Base-by-base conservation (phyloP, 2,888 invertebrate species). In the Agrochola lota region DNA sequence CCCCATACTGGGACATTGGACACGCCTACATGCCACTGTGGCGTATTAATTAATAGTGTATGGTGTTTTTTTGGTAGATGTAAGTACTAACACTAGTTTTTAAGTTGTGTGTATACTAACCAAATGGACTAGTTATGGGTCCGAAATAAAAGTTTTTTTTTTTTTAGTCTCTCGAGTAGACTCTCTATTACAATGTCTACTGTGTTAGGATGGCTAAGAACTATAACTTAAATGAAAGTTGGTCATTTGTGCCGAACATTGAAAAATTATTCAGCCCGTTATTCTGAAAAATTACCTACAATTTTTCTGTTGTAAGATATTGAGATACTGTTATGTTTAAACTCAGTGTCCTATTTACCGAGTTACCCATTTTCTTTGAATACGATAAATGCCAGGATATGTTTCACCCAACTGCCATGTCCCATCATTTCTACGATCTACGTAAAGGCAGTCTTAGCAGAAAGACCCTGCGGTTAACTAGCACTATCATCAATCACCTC, bases 391-490 rank as follows among this genome's bases (percentile, higher is more conserved):
- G 57, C 12, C 12, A 59, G n/a, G 55, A 57, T n/a, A 4, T 1
- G 17, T 68, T 35, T 20, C 9, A 12, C 20, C n/a, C 17, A 40
- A 23, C 7, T 64, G 60, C 55, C 43, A 15, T n/a, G 17, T 80
- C 64, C 17, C 5, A n/a, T 63, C 6, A 71, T 20, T 73, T 79
- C 62, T 70, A 55, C 6, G n/a, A n/a, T 83, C 83, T 60, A 6
- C 3, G 49, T 15, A 11, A 1, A 23, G 2, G n/a, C 43, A 70
- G 11, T 66, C 23, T 26, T 26, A 35, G 43, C 52, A 49, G 11
- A 46, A n/a, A 68, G 26, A 60, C 67, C 26, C 60, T 84, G 81
- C 67, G 84, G 84, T 84, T 70, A 66, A 72, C 64, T 12, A n/a
- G 55, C 17, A 49, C 26, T 35, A 30, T 78, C 78, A 81, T 84